Percentiles rank a stretch among this genome's conserved stretches.
These are phyloP conservation scores for Rhagoletis pomonella DNA, from an alignment of 1,140 invertebrate species.

Conservation along the genomic window DNA sequence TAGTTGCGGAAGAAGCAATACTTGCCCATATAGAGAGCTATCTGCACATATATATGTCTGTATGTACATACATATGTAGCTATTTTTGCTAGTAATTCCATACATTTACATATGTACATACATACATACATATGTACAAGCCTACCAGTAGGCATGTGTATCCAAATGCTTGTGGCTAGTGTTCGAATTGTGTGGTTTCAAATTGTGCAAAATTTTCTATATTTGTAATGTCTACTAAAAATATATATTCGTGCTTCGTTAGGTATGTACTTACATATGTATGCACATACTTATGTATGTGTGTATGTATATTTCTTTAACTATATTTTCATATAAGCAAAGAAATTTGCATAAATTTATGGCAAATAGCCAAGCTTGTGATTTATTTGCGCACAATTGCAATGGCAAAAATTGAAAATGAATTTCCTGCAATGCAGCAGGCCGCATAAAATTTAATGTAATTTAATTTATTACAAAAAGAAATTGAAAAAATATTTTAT, in stretches of 20 bases:
- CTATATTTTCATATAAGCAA: neutral
- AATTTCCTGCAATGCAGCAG: neutral
- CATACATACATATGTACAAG: neutral
- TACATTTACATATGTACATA: neutral
- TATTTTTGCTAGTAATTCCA: neutral
- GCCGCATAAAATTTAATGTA: neutral
- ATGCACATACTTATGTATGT: neutral
- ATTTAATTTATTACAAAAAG: constrained; percentile 24
- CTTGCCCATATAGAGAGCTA: neutral
- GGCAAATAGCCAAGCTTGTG: constrained; percentile 16
- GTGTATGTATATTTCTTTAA: neutral
- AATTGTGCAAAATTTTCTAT: neutral
- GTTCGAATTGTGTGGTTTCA: neutral
- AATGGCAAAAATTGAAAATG: neutral
- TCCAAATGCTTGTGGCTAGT: neutral
- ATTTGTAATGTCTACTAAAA: neutral
- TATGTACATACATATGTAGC: neutral
- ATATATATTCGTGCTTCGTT: neutral
- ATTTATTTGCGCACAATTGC: constrained; percentile 16
- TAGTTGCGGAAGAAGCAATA: neutral
- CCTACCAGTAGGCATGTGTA: neutral
- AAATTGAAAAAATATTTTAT: neutral
- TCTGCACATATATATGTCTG: neutral
- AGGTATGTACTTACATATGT: neutral
- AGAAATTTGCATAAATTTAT: constrained; percentile 27